Evolutionary conservation across 2,113 vertebrate genomes (phyloP).

Genomic region (Camelus dromedarius): DNA sequence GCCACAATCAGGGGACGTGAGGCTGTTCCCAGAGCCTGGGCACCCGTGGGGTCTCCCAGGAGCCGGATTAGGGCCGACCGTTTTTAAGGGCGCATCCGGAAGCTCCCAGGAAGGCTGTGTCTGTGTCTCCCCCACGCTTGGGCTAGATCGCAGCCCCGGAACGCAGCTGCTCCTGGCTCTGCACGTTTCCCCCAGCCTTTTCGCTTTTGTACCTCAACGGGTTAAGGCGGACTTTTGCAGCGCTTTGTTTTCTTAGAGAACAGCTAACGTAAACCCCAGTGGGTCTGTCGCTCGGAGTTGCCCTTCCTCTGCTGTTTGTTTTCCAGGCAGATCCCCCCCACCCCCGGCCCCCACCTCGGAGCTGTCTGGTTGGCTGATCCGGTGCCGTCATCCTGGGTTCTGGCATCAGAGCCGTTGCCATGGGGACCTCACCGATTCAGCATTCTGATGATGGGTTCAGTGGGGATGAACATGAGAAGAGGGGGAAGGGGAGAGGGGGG

Average conservation of each 20-base stretch:
- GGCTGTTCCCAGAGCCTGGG: background rate
- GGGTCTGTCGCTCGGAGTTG: background rate
- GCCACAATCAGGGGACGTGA: background rate
- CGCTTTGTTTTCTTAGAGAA: background rate
- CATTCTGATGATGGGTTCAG: background rate
- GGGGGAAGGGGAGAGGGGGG: background rate
- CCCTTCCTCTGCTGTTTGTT: background rate
- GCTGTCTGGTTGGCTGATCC: background rate
- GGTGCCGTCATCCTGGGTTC: background rate
- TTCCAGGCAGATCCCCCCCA: background rate
- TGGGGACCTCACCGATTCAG: constrained; percentile 29
- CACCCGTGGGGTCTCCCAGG: background rate
- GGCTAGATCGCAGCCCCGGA: accelerated
- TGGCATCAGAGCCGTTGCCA: constrained; percentile 68
- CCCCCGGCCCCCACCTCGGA: background rate
- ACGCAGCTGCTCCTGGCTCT: accelerated
- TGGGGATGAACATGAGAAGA: background rate
- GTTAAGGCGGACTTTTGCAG: background rate
- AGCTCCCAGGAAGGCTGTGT: background rate
- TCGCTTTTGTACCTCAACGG: background rate
- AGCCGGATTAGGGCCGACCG: accelerated
- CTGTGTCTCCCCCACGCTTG: background rate
- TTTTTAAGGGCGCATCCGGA: background rate
- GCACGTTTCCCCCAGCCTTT: background rate
- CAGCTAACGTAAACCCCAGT: background rate